phyloP scores from a whole-genome alignment of 1,140 invertebrate species.

The Gonatopus flavifemur region DNA sequence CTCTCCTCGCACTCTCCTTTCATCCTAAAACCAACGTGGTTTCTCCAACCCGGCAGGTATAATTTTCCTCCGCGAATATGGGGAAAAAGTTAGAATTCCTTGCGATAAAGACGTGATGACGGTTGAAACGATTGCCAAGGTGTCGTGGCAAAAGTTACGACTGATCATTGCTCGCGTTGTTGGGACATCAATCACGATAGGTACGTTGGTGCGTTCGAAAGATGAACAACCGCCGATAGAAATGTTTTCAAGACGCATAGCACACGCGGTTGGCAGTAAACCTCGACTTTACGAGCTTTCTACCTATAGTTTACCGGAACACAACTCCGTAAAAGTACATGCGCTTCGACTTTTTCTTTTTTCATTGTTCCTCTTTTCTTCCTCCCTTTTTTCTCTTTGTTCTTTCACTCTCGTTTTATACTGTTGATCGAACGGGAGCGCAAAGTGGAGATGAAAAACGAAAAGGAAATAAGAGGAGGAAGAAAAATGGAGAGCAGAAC shows the following conservation, averaged over 20 bases:
- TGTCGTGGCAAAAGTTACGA: constrained; percentile 35
- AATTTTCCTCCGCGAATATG: constrained; percentile 19
- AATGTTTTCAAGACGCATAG: constrained; percentile 28
- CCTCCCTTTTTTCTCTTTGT: constrained; percentile 4
- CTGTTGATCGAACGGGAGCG: constrained; percentile 22
- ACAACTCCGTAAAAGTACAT: too few relatives aligned
- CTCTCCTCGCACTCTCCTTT: background rate
- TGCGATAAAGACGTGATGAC: too few relatives aligned
- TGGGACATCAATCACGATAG: constrained; percentile 47
- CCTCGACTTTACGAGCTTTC: constrained; percentile 50
- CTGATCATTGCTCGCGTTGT: constrained; percentile 51
- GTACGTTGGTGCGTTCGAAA: too few relatives aligned
- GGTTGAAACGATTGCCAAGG: constrained; percentile 23
- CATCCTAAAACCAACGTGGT: background rate
- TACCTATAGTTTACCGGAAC: constrained; percentile 38
- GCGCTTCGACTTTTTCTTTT: too few relatives aligned
- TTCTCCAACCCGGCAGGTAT: constrained; percentile 25
- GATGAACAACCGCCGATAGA: constrained; percentile 15
- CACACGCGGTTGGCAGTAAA: constrained; percentile 36
- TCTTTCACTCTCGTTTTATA: constrained; percentile 4
- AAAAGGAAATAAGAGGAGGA: constrained; percentile 10
- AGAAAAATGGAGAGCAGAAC: constrained; percentile 9
- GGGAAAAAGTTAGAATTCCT: too few relatives aligned
- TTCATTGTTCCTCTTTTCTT: background rate
- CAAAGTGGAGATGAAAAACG: too few relatives aligned